These are phyloP conservation scores for Cardiocondyla obscurior DNA, from an alignment of 1,140 invertebrate genomes.

Conservation along the genomic window DNA sequence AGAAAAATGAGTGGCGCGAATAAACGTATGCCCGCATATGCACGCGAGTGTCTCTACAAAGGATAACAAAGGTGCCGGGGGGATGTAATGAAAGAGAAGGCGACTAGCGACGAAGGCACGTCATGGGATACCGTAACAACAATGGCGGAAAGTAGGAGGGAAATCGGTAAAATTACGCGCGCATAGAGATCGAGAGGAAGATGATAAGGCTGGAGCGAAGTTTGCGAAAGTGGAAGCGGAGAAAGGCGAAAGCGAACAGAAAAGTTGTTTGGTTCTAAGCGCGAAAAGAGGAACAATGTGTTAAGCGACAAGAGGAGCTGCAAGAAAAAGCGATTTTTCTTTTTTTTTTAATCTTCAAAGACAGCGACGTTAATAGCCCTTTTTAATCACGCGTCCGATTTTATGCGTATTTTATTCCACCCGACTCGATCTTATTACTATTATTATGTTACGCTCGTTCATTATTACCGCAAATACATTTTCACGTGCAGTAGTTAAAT, in stretches of 20 bases:
- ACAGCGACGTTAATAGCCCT: not conserved
- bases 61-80: slow-evolving; percentile 44
- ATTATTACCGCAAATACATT: not conserved
- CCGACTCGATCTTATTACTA: not conserved
- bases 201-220: slow-evolving; percentile 33
- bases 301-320: not conserved
- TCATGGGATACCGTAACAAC: slow-evolving; percentile 24
- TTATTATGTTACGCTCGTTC: not conserved
- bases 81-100: slow-evolving; percentile 36
- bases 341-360: too few relatives aligned
- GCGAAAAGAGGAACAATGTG: not conserved
- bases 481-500: not conserved
- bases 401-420: not conserved
- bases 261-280: slow-evolving; percentile 1
- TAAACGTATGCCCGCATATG: slow-evolving; percentile 44
- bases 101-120: not conserved
- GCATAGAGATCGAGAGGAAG: slow-evolving; percentile 36
- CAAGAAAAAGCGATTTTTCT: not conserved
- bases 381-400: not conserved
- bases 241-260: not conserved
- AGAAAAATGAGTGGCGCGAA: slow-evolving; percentile 48
- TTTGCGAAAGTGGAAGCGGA: not conserved
- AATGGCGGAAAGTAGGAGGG: slow-evolving; percentile 1
- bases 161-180: slow-evolving; percentile 44
- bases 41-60: slow-evolving; percentile 38